Conservation (phyloP, 2,888 invertebrate genomes). For the Brachypterus glaber region DNA sequence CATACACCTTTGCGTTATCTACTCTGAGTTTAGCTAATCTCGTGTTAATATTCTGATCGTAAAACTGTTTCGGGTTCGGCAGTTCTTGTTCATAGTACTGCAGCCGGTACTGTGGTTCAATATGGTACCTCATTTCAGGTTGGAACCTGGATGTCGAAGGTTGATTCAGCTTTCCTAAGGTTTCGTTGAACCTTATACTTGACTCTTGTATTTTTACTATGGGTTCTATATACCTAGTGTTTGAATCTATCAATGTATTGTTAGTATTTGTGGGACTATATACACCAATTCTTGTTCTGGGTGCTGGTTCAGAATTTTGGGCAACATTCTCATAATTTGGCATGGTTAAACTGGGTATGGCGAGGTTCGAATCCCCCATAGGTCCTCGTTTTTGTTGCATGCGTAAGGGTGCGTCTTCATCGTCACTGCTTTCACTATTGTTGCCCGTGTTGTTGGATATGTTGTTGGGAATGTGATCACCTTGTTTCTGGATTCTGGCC, state of each 20-base stretch:
- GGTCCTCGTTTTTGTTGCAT: slow-evolving; percentile 37
- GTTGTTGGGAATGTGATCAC: slow-evolving; percentile 16
- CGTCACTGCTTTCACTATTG: slow-evolving; percentile 39
- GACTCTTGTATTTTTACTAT: slow-evolving; percentile 34
- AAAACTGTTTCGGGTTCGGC: slow-evolving; percentile 19
- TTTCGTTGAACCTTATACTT: slow-evolving; percentile 19
- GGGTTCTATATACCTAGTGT: slow-evolving; percentile 33
- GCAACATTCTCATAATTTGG: slow-evolving; percentile 50
- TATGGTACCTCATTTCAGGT: slow-evolving; percentile 21
- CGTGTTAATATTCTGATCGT: slow-evolving; percentile 31
- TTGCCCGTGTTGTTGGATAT: slow-evolving; percentile 26
- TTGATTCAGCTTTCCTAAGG: too few relatives aligned
- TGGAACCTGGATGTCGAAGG: too few relatives aligned
- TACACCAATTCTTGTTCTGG: slow-evolving; percentile 41
- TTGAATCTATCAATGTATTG: slow-evolving; percentile 30
- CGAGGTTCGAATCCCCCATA: slow-evolving; percentile 48
- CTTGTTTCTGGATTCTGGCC: slow-evolving; percentile 49
- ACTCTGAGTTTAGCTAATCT: slow-evolving; percentile 36
- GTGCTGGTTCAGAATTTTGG: slow-evolving; percentile 28
- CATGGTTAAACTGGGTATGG: slow-evolving; percentile 31
- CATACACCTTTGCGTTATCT: slow-evolving; percentile 26
- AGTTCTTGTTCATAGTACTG: slow-evolving; percentile 23
- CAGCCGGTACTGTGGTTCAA: slow-evolving; percentile 16
- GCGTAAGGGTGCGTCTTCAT: slow-evolving; percentile 34
- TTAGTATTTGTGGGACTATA: slow-evolving; percentile 42